Base-by-base conservation (phyloP, 53 echinoderm and acorn worm genomes). In the Hippasteria phrygiana region DNA sequence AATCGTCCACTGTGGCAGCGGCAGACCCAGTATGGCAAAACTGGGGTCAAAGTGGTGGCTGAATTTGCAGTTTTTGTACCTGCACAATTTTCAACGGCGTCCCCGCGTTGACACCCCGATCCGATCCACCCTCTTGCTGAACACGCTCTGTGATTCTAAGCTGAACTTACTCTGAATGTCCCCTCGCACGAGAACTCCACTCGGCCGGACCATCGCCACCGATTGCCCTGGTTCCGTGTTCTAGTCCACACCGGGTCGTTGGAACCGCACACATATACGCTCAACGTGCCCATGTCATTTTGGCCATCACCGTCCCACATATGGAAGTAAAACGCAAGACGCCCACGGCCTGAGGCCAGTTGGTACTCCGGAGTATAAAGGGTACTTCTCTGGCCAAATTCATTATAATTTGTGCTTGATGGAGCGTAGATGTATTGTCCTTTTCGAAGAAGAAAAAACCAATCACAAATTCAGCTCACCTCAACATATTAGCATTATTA, bases 311-410 rank as follows among this genome's bases (percentile, higher is more conserved):
- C 89, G 43, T 89, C 89, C 38, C 71, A 89, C 89, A 89, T 89
- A 32, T 89, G 89, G 35, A 79, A 89, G 80, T 79, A 89, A 40
- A 89, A 89, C 79, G 79, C 89, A 8, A 89, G 51, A 8, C 80
- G 79, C 1, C 79, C 89, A 0, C 31, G 63, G 16, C 71, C 79
- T 5, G 69, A 51, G 37, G 79, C 39, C 34, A 89, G 43, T 36
- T n/a, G 78, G 71, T 79, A 89, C 54, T 14, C n/a, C 18, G 89
- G 89, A 12, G 79, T 46, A 43, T 79, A 89, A 1, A 89, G 26
- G 48, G 40, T 78, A 56, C 79, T 67, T 9, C 31, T 26, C 10
- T 1, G 14, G 36, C 80, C 89, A 14, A 78, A 78, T 0, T 85
- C 47, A 26, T 35, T 12, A 2, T 62, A 6, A 31, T 28, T 40